Evolutionary conservation across 1,140 invertebrate genomes (phyloP), one percentile per base, ranked within the genome.

Genomic region (Cydia pomonella): DNA sequence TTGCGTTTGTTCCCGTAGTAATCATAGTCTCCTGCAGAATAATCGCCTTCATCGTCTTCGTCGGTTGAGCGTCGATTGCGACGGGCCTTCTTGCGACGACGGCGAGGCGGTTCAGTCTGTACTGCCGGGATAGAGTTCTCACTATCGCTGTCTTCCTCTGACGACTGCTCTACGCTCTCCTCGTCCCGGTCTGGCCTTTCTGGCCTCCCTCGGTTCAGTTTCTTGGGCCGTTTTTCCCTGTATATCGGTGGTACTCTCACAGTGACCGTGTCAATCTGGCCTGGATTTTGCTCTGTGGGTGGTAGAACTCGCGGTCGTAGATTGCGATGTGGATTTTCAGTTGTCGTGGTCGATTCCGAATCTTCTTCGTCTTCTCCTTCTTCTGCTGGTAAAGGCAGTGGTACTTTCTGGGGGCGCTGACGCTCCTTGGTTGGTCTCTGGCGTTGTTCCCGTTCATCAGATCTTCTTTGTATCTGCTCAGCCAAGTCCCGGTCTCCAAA

Each of bases 231-330:
- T 75, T 90, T 90, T 33, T 91, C 92, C 81, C 85, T 89, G 73
- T 93, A 92, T 72, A 93, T 93, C 0, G 93, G 92, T 0, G 93
- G 93, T 25, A 93, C 91, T 38, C 91, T 78, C 16, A 93, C 93
- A 9, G 93, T 93, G 1, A 93, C 86, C 2, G 93, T 93, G 71
- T 93, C 93, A 7, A 93, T 93, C 78, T 93, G 87, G 16, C 87
- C 88, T 0, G 93, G 93, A 73, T 93, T 92, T 41, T 93, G 89
- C 76, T 93, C 92, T 1, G 92, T 93, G 0, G 92, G 93, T 0
- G 93, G 93, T 10, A 93, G 76, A 9, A 93, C 88, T 7, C 90
- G 87, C 0, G 93, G 92, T 50, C 85, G 85, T 18, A 93, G 79
- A 4, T 83, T 80, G 62, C 85, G 80, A 21, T 84, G 84, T 2